Conservation (phyloP, 2,888 invertebrate genomes). For the Volucella zonaria region DNA sequence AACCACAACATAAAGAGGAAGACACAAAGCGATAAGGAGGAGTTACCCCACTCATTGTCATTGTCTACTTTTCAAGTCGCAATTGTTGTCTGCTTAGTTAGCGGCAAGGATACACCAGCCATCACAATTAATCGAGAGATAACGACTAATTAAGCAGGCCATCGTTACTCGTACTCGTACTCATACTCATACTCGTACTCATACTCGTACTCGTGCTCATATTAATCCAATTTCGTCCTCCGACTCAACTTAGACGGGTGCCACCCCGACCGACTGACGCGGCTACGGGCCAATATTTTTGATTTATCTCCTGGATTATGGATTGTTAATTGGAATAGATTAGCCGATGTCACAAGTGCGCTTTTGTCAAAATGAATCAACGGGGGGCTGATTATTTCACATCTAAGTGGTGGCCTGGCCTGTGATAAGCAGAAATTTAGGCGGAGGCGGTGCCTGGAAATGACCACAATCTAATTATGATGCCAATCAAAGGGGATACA, state of each 20-base stretch:
- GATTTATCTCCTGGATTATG: constrained; percentile 69
- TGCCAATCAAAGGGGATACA: constrained; percentile 22
- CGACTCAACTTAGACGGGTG: not conserved
- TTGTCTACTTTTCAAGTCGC: constrained; percentile 48
- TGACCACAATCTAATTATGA: constrained; percentile 44
- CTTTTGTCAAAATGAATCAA: constrained; percentile 31
- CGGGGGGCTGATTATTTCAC: not conserved
- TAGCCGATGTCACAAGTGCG: constrained; percentile 40
- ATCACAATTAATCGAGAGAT: constrained; percentile 71
- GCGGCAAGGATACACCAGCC: constrained; percentile 37
- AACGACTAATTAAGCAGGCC: constrained; percentile 67
- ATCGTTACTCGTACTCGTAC: constrained; percentile 24
- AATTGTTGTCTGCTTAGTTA: constrained; percentile 24
- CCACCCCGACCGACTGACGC: constrained; percentile 3
- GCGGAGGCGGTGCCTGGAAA: constrained; percentile 3
- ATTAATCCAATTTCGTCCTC: constrained; percentile 62
- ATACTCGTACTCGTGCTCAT: too few relatives aligned
- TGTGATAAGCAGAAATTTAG: not conserved
- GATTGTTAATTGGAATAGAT: constrained; percentile 65
- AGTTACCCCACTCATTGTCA: not conserved
- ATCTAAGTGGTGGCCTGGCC: not conserved
- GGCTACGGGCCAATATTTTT: constrained; percentile 51
- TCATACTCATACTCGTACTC: too few relatives aligned
- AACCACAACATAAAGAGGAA: too few relatives aligned
- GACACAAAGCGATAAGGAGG: too few relatives aligned